A percentile compares a stretch with the other conserved stretches of the same genome.
Evolutionary conservation across 2,888 invertebrate species (phyloP).

Genomic region (Nemoura dubitans): DNA sequence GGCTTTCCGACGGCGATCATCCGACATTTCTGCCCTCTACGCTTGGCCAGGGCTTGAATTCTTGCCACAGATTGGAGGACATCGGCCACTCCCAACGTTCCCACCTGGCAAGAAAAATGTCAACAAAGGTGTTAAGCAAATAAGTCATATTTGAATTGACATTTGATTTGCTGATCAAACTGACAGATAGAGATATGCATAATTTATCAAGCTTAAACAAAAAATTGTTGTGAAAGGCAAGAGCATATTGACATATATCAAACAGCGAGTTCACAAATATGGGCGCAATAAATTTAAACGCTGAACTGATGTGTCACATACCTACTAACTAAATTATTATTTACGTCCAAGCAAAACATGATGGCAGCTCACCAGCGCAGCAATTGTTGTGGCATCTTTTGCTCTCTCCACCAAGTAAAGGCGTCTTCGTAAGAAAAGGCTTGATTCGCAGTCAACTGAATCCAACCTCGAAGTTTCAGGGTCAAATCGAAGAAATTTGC

Average conservation of each 20-base stretch:
- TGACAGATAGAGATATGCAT: no score
- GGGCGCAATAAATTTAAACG: no score
- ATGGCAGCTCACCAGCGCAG: slow-evolving; percentile 80
- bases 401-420: slow-evolving; percentile 89
- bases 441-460: slow-evolving; percentile 56
- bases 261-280: no score
- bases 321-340: no score
- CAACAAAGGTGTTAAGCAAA: no score
- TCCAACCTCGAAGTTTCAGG: slow-evolving; percentile 15
- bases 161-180: no score
- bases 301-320: no score
- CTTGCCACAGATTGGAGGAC: slow-evolving; percentile 79
- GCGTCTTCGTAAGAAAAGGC: slow-evolving; percentile 78
- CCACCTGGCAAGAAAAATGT: slow-evolving; percentile 73
- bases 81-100: slow-evolving; percentile 85
- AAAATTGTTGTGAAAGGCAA: no score
- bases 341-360: no score
- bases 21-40: slow-evolving; percentile 86
- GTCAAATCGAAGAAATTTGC: slow-evolving; percentile 43
- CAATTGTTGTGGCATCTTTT: slow-evolving; percentile 87
- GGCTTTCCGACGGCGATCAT: slow-evolving; percentile 94
- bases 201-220: no score
- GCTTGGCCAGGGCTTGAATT: slow-evolving; percentile 75
- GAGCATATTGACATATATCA: no score
- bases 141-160: no score